Percentiles rank a stretch among this genome's conserved stretches.
Evolutionary conservation across 2,888 invertebrate genomes (phyloP).

Genomic region (Eurytoma californica): DNA sequence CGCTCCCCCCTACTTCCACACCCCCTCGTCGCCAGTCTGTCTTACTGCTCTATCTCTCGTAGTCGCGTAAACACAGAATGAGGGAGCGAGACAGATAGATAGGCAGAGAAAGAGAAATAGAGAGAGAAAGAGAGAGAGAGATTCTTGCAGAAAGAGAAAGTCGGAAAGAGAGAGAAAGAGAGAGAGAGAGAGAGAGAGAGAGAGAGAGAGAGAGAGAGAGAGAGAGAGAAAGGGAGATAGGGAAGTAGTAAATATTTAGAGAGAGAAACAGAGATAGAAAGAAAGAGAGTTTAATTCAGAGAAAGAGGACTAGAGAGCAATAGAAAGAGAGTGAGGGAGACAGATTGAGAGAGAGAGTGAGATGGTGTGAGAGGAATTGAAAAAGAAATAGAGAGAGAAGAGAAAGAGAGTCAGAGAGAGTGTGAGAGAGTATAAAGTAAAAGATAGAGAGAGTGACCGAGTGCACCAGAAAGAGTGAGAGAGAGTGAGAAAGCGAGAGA

Average conservation of each 20-base stretch:
- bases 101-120: conserved; percentile 24
- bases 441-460: no score
- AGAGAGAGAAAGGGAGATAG: no score
- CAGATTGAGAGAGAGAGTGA: no score
- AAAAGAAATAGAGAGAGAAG: no score
- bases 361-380: no score
- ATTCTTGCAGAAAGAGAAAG: background rate
- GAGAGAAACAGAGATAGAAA: conserved; percentile 4
- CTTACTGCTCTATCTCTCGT: conserved; percentile 19
- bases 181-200: background rate
- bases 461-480: no score
- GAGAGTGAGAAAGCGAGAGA: no score
- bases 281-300: background rate
- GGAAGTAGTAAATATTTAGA: background rate
- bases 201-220: background rate
- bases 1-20: background rate
- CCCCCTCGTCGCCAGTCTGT: background rate
- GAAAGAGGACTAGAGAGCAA: no score
- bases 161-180: background rate
- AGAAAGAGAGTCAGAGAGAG: no score
- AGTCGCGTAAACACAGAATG: conserved; percentile 4
- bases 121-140: background rate
- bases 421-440: no score
- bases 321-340: no score
- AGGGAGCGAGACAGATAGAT: background rate